Conservation (phyloP, 1,140 invertebrate species). For the Drosophila grimshawi region DNA sequence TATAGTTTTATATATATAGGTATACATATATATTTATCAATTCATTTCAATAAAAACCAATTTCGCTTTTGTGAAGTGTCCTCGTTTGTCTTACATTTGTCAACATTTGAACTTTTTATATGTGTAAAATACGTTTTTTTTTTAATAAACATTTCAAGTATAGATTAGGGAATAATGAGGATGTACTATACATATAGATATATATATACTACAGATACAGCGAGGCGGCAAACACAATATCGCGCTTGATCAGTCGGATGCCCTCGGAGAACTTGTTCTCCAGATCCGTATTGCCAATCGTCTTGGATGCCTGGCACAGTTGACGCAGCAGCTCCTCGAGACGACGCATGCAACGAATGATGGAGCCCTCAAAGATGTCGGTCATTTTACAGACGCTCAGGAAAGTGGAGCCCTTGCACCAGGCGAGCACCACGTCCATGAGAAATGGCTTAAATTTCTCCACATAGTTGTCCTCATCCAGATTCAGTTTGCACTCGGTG, state of each 20-base stretch:
- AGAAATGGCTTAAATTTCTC: constrained; percentile 96
- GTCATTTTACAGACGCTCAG: constrained; percentile 98
- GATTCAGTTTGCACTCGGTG: constrained; percentile 94
- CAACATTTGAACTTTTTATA: too few relatives aligned
- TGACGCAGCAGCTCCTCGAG: constrained; percentile 98
- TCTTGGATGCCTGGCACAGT: constrained; percentile 97
- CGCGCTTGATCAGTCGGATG: constrained; percentile 96
- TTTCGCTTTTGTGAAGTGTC: constrained; percentile 37
- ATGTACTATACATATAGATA: neutral
- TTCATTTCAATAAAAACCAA: constrained; percentile 2
- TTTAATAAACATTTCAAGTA: neutral
- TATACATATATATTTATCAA: neutral
- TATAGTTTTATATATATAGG: neutral
- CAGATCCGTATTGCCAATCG: constrained; percentile 97
- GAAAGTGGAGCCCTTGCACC: constrained; percentile 98
- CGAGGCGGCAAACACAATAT: constrained; percentile 99
- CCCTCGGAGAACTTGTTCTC: constrained; percentile 98
- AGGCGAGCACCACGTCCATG: constrained; percentile 99
- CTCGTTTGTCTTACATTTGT: neutral
- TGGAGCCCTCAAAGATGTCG: constrained; percentile 99
- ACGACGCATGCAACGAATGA: constrained; percentile 98
- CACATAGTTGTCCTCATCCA: constrained; percentile 96
- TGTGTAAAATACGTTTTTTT: neutral
- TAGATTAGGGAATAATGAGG: neutral
- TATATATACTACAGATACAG: constrained; percentile 92